Evolutionary conservation across 2,113 vertebrate species (phyloP).

Genomic region (Notarius lentiginosus): DNA sequence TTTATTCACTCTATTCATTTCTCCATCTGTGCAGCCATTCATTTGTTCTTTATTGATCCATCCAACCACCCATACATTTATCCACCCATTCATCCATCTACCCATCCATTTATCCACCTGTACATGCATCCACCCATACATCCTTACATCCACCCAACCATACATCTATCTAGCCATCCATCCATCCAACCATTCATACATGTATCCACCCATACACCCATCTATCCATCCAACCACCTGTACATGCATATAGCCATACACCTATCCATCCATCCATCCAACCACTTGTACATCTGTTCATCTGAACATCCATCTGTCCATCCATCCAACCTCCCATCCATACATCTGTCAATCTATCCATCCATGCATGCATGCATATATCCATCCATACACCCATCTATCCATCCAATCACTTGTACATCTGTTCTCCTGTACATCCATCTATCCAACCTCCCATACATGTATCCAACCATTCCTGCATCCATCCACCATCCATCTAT

Average conservation of each 20-base stretch:
- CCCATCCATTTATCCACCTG: too few relatives aligned
- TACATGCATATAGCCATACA: too few relatives aligned
- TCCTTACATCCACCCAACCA: too few relatives aligned
- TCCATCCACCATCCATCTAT: too few relatives aligned
- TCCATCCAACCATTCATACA: background rate
- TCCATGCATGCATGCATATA: background rate
- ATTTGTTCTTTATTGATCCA: conserved; percentile 1
- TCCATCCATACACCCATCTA: background rate
- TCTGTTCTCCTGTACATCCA: background rate
- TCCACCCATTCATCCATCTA: background rate
- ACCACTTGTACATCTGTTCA: background rate
- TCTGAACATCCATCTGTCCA: background rate
- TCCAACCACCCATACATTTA: background rate
- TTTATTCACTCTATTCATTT: background rate
- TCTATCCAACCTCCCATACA: background rate
- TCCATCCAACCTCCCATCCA: background rate
- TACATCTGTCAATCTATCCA: background rate
- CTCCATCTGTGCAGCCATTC: background rate
- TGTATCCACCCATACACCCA: background rate
- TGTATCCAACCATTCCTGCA: background rate
- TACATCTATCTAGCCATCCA: too few relatives aligned
- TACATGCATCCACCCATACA: too few relatives aligned
- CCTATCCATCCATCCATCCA: too few relatives aligned
- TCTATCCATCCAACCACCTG: background rate
- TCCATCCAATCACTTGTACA: background rate